Evolutionary conservation across 2,888 invertebrate genomes (phyloP), one percentile per base, ranked within the genome.

Genomic region (Geotrupes spiniger): DNA sequence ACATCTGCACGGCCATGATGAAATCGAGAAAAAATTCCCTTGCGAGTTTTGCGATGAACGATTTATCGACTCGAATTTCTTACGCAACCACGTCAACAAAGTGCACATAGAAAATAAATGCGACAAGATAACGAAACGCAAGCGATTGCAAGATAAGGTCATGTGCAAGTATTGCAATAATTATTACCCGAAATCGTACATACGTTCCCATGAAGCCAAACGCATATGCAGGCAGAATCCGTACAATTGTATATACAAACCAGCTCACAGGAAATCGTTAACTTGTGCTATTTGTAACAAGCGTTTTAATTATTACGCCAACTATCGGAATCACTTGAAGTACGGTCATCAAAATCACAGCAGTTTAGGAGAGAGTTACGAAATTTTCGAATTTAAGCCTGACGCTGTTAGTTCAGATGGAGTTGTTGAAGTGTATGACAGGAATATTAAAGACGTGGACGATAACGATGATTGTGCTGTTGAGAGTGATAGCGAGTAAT

Each of bases 1-100:
- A 2, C 58, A 58, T 45, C 37, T 52, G 36, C 56, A 58, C 26
- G 44, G 36, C 9, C 56, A 58, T 16, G 45, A 31, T 14, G 54
- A 56, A 12, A 42, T 54, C 5, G 49, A 49, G 11, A 56, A 54
- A 46, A 53, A 52, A 1, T 58, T 46, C 36, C 42, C 48, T 14
- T 58, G 58, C 31, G 48, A 53, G 10, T 17, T 46, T 5, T 58
- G 58, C 37, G 42, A 28, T 10, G 42, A 56, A 17, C 44, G 41
- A 10, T 58, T 58, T 31, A 50, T 56, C 12, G 52, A 54, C 16
- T 44, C 49, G 11, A 56, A 58, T 33, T 54, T 57, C 28, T 29
- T 57, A n/a, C 42, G 57, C n/a, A 46, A 40, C 16, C 57, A 57
- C 39, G 49, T 57, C 1, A 57, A 57, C 21, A 46, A 45, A 25